These are phyloP conservation scores for Busseola fusca DNA, from an alignment of 2,888 invertebrate genomes.

Conservation along the genomic window DNA sequence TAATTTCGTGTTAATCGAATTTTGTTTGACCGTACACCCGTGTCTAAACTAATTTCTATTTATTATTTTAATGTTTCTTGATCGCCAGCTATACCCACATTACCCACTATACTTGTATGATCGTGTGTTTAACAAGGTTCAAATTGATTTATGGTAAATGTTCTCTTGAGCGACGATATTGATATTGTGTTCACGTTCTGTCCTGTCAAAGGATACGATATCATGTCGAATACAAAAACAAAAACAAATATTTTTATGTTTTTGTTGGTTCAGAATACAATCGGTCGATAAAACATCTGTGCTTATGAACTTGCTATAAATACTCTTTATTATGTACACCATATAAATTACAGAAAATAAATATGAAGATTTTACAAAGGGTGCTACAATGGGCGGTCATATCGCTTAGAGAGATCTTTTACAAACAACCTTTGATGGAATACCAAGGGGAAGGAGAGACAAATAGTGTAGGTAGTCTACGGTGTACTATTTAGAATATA, in stretches of 20 bases:
- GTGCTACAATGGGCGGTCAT: too few relatives aligned
- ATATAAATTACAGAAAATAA: too few relatives aligned
- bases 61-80: not conserved
- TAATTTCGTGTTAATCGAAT: too few relatives aligned
- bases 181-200: slow-evolving; percentile 4
- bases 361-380: too few relatives aligned
- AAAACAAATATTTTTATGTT: not conserved
- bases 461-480: too few relatives aligned
- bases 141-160: not conserved
- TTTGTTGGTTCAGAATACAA: not conserved
- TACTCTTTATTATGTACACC: too few relatives aligned
- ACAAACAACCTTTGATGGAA: too few relatives aligned
- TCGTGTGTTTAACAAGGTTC: not conserved
- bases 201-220: not conserved
- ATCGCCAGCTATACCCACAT: not conserved
- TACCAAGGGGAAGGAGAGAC: too few relatives aligned
- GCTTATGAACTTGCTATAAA: not conserved
- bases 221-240: not conserved
- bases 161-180: not conserved
- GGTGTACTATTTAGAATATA: too few relatives aligned
- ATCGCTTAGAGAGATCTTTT: too few relatives aligned
- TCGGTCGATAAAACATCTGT: not conserved
- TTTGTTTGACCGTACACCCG: too few relatives aligned
- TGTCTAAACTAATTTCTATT: too few relatives aligned
- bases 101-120: not conserved